Evolutionary conservation across 2,888 invertebrate species (phyloP).

Genomic region (Argyra leucocephala): DNA sequence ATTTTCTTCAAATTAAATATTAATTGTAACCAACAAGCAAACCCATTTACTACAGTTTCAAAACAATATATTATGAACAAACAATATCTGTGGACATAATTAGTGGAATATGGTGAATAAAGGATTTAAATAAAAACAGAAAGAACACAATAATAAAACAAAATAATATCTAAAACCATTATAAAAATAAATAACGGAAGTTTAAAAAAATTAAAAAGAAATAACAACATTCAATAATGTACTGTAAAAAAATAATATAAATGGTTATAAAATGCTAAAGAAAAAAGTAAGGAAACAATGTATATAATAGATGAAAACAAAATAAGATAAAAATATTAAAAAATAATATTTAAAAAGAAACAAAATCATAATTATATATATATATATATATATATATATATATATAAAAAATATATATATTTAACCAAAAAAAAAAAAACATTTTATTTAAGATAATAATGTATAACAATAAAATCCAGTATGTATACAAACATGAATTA

Average conservation of each 20-base stretch:
- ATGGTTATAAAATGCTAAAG: constrained; percentile 13
- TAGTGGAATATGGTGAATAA: no score
- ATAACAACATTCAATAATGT: no score
- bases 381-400: constrained; percentile 17
- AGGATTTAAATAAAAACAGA: no score
- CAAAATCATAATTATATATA: constrained; percentile 19
- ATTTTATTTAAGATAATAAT: background rate
- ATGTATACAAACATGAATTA: constrained; percentile 12
- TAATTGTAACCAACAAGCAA: no score
- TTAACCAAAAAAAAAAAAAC: constrained; percentile 12
- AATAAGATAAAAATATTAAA: constrained; percentile 8
- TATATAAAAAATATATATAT: constrained; percentile 16
- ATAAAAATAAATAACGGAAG: no score
- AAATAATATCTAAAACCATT: background rate
- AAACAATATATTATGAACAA: no score
- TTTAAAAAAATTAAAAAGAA: no score
- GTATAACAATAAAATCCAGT: constrained; percentile 13
- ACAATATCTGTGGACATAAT: no score
- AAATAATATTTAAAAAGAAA: constrained; percentile 21
- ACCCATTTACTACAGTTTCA: no score
- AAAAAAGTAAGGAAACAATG: constrained; percentile 22
- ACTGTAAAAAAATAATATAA: no score
- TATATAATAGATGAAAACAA: constrained; percentile 21
- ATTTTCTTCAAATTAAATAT: no score
- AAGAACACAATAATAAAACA: no score